Base-by-base conservation (phyloP, 1,140 invertebrate genomes). In the Heliothis subflexa region DNA sequence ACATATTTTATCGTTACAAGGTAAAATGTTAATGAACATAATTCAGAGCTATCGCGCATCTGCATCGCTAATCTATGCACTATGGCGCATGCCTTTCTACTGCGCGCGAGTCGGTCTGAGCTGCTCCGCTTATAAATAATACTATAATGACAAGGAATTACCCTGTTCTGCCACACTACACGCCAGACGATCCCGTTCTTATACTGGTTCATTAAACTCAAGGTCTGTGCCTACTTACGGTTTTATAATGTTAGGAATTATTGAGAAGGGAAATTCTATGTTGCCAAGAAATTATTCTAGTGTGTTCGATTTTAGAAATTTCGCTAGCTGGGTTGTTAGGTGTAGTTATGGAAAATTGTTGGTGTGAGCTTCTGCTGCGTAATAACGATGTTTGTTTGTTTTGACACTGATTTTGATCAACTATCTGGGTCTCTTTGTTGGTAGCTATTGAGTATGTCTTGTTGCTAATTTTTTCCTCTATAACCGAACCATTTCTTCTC, bases 131-230 rank as follows among this genome's bases (percentile, higher is more conserved):
- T 93, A 93, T 93, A 92, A 93, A 93, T 93, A 93, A 91, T 90
- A 88, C 83, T 79, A 86, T 93, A 93, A 93, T 92, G 89, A 93
- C 91, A 93, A 93, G 90, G 88, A 93, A 92, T 92, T 92, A 93
- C 91, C 84, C 82, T 87, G 85, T 88, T 88, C 85, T 86, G 82
- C 88, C 84, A 85, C 84, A 82, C 84, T 85, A 85, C 86, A 86
- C 70, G 78, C 45, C 81, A 81, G 80, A 78, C 78, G 79, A 83
- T 81, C 75, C 81, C 81, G 78, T 82, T 86, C 75, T 79, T 76
- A 79, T 79, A 85, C 82, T 78, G 55, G 82, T 85, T 83, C 80
- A 83, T 86, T 86, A 86, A 64, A 84, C 18, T 70, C 72, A 80
- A 82, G 71, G 78, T 79, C 79, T 76, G 40, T 78, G 14, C 59